Percentiles rank a stretch among this genome's conserved stretches.
Evolutionary conservation across 2,888 invertebrate genomes (phyloP).

Genomic region (Incurvaria masculella): DNA sequence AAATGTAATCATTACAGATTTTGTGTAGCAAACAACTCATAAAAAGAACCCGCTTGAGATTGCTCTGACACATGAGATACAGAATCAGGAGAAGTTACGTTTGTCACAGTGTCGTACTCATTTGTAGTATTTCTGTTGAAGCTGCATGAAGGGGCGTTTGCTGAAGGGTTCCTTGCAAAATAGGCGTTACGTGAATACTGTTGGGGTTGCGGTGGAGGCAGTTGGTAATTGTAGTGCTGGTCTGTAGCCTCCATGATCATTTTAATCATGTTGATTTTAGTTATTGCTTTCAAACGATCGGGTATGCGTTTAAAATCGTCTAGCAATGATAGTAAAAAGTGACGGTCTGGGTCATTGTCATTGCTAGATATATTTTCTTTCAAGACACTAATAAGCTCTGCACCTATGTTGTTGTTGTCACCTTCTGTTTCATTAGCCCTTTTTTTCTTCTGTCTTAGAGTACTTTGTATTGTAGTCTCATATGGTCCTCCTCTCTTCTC

Average conservation of each 20-base stretch:
- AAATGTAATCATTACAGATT: too few relatives aligned
- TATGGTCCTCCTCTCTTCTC: conserved; percentile 2
- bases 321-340: conserved; percentile 1
- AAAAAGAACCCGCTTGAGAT: too few relatives aligned
- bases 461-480: conserved; percentile 1
- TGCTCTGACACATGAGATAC: too few relatives aligned
- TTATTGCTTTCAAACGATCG: conserved; percentile 1
- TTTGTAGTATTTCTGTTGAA: conserved; percentile 2
- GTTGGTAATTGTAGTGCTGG: conserved; percentile 2
- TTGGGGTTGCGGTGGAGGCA: background rate
- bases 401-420: conserved; percentile 1
- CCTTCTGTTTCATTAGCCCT: conserved; percentile 2
- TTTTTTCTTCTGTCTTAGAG: conserved; percentile 1
- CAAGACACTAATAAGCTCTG: conserved; percentile 1
- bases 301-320: background rate
- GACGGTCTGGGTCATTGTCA: conserved; percentile 1
- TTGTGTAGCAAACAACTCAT: too few relatives aligned
- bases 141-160: conserved; percentile 1
- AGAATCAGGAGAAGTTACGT: too few relatives aligned
- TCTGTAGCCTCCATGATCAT: conserved; percentile 2
- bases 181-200: background rate
- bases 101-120: conserved; percentile 1
- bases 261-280: conserved; percentile 2
- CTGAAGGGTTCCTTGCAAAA: background rate
- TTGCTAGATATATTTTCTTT: conserved; percentile 1